Conservation (phyloP, 2,113 vertebrate genomes). For the Salvelinus alpinus region DNA sequence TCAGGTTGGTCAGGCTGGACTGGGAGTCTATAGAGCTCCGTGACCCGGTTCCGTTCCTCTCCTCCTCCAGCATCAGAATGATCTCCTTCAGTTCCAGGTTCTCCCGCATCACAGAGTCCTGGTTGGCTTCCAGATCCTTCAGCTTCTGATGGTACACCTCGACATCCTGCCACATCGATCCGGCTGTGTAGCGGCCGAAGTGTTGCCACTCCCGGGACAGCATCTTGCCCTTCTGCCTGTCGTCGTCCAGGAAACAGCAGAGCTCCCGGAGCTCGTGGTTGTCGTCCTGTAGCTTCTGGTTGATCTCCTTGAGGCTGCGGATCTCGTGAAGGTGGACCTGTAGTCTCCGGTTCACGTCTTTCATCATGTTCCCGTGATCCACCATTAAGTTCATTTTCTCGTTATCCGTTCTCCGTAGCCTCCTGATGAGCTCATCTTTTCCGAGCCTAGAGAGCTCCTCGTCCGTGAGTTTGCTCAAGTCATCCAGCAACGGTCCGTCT, state of each 20-base stretch:
- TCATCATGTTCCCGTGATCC: constrained; percentile 89
- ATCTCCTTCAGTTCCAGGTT: constrained; percentile 90
- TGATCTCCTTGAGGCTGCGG: constrained; percentile 87
- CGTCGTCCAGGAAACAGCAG: constrained; percentile 90
- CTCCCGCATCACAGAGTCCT: constrained; percentile 82
- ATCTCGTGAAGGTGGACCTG: constrained; percentile 92
- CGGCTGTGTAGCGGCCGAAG: constrained; percentile 86
- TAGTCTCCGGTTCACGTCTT: constrained; percentile 88
- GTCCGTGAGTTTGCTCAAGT: constrained; percentile 81
- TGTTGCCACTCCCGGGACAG: constrained; percentile 90
- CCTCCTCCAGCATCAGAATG: constrained; percentile 85
- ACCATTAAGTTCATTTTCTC: constrained; percentile 88
- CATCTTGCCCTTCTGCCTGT: constrained; percentile 88
- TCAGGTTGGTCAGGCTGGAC: constrained; percentile 83
- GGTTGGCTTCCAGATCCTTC: constrained; percentile 83
- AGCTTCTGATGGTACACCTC: constrained; percentile 86
- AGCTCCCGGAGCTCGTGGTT: constrained; percentile 91
- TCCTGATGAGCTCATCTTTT: constrained; percentile 85
- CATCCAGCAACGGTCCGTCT: constrained; percentile 76
- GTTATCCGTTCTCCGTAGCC: constrained; percentile 81
- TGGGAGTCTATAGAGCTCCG: constrained; percentile 91
- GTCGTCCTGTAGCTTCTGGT: constrained; percentile 89
- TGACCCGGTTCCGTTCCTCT: constrained; percentile 81
- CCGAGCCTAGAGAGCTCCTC: constrained; percentile 84
- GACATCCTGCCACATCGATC: constrained; percentile 86